phyloP scores from a whole-genome alignment of 2,888 invertebrate genomes.

The Fragum sueziense region DNA sequence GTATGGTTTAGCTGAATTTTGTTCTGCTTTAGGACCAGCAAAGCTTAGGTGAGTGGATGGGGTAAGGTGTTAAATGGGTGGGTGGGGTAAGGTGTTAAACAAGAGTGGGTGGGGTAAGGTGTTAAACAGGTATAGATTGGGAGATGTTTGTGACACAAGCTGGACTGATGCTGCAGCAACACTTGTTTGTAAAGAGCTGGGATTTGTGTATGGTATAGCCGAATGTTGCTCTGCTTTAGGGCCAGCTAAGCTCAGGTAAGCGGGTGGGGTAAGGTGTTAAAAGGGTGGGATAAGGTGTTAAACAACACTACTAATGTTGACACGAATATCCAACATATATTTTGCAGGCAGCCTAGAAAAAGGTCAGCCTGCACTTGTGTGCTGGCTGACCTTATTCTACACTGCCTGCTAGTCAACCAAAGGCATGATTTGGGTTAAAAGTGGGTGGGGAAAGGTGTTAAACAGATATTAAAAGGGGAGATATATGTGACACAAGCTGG shows the following conservation, averaged over 20 bases:
- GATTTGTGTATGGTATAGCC: constrained; percentile 51
- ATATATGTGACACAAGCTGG: constrained; percentile 71
- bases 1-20: constrained; percentile 54
- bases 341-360: too few relatives aligned
- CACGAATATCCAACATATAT: not conserved
- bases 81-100: too few relatives aligned
- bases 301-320: not conserved
- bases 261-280: too few relatives aligned
- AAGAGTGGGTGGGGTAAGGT: too few relatives aligned
- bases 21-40: constrained; percentile 56
- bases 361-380: too few relatives aligned
- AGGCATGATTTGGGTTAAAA: too few relatives aligned
- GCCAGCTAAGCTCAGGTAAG: constrained; percentile 29
- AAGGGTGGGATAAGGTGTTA: too few relatives aligned
- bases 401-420: too few relatives aligned
- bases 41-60: constrained; percentile 41
- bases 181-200: constrained; percentile 66
- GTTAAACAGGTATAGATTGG: constrained; percentile 53
- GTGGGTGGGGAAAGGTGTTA: constrained; percentile 53
- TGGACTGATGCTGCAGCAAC: constrained; percentile 70
- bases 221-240: constrained; percentile 63
- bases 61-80: constrained; percentile 6
- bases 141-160: constrained; percentile 65
- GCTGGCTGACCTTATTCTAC: too few relatives aligned
- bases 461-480: constrained; percentile 62